A percentile compares a stretch with the other conserved stretches of the same genome.
These are phyloP conservation scores for Camponotus fellah DNA, from an alignment of 2,888 invertebrate genomes.

Conservation along the genomic window DNA sequence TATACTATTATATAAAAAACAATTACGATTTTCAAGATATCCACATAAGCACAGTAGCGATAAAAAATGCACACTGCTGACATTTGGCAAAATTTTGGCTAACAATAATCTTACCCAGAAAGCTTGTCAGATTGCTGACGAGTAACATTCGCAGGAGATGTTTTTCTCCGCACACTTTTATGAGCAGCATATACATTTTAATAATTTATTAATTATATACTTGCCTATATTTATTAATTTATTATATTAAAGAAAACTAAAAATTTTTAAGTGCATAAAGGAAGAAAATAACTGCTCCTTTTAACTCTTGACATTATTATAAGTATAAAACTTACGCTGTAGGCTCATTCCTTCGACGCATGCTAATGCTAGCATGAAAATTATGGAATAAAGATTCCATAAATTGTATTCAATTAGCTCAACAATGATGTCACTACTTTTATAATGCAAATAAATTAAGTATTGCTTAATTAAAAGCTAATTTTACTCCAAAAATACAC, in stretches of 20 bases:
- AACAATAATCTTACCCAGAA: slow-evolving; percentile 81
- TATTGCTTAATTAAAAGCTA: background rate
- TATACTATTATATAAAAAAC: background rate
- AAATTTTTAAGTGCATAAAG: background rate
- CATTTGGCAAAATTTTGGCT: slow-evolving; percentile 45
- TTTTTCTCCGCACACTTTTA: slow-evolving; percentile 91
- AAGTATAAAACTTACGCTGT: slow-evolving; percentile 83
- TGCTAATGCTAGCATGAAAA: slow-evolving; percentile 82
- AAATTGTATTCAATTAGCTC: background rate
- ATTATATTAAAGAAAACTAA: background rate
- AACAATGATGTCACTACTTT: background rate
- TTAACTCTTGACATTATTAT: slow-evolving; percentile 17
- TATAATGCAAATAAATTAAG: background rate
- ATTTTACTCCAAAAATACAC: slow-evolving; percentile 3
- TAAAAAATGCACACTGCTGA: slow-evolving; percentile 47
- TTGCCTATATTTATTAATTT: slow-evolving; percentile 27
- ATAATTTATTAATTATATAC: slow-evolving; percentile 74
- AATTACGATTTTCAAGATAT: slow-evolving; percentile 8
- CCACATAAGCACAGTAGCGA: slow-evolving; percentile 29
- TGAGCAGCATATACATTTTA: slow-evolving; percentile 83
- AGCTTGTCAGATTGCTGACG: slow-evolving; percentile 84
- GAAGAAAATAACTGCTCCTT: background rate
- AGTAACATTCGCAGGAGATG: slow-evolving; percentile 88
- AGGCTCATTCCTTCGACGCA: slow-evolving; percentile 85
- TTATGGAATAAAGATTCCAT: slow-evolving; percentile 42